A percentile compares a stretch with the other conserved stretches of the same genome.
phyloP scores from a whole-genome alignment of 2,888 invertebrate genomes.

The Fabriciana adippe region DNA sequence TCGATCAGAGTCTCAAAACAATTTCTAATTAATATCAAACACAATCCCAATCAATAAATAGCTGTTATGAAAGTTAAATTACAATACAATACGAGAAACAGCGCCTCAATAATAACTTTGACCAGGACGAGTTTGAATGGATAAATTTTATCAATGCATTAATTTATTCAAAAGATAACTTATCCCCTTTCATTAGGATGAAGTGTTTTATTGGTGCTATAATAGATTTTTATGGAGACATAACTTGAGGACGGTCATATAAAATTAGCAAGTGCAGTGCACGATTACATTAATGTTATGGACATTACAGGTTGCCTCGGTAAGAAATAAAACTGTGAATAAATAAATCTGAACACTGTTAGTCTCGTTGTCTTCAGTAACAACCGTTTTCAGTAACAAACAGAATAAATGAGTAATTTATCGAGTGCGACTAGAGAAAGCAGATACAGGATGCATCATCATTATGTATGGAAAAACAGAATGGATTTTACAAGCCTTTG shows the following conservation, averaged over 20 bases:
- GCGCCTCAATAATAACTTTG: slow-evolving; percentile 50
- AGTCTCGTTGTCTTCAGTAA: neutral
- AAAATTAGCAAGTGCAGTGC: slow-evolving; percentile 23
- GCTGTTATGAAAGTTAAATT: slow-evolving; percentile 72
- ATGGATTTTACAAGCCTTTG: too few relatives aligned
- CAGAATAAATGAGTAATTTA: too few relatives aligned
- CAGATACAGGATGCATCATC: too few relatives aligned
- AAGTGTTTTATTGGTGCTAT: slow-evolving; percentile 27
- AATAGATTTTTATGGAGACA: slow-evolving; percentile 32
- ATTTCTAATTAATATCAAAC: slow-evolving; percentile 74
- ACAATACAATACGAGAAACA: slow-evolving; percentile 45
- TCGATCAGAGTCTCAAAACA: slow-evolving; percentile 54
- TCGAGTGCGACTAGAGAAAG: too few relatives aligned
- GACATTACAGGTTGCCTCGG: neutral
- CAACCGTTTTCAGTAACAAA: too few relatives aligned
- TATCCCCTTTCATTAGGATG: slow-evolving; percentile 36
- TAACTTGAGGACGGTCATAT: slow-evolving; percentile 17
- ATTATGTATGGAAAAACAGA: too few relatives aligned
- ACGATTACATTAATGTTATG: slow-evolving; percentile 12
- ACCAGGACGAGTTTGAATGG: slow-evolving; percentile 54
- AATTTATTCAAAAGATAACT: slow-evolving; percentile 40
- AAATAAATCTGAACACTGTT: slow-evolving; percentile 5
- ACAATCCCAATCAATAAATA: slow-evolving; percentile 69
- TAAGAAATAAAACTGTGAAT: slow-evolving; percentile 11
- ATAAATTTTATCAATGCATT: slow-evolving; percentile 46